Evolutionary conservation across 2,797 vertebrate species (phyloP).

Genomic region (Neosalanx taihuensis): DNA sequence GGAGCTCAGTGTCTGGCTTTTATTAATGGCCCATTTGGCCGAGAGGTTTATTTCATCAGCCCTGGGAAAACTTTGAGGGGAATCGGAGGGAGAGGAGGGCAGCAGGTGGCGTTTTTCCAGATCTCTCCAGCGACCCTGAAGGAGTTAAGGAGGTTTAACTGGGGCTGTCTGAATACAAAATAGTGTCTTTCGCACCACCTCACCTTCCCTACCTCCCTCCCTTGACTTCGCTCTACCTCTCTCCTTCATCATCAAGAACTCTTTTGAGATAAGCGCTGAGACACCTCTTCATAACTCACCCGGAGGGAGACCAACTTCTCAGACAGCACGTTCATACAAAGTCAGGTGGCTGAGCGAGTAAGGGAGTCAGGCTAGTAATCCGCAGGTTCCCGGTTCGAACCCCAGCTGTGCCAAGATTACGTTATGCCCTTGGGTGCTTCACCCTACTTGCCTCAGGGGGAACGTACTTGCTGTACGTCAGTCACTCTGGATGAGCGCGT

Average conservation of each 20-base stretch:
- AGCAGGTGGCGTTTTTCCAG: too few species aligned
- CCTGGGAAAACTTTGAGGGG: slow-evolving; percentile 2
- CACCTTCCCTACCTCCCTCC: background rate
- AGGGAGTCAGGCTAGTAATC: too few species aligned
- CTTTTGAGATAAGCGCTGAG: background rate
- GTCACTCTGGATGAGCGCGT: too few species aligned
- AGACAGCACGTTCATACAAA: background rate
- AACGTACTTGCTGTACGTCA: too few species aligned
- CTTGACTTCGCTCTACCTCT: background rate
- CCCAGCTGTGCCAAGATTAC: too few species aligned
- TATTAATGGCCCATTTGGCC: slow-evolving; percentile 56
- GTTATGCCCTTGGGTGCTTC: too few species aligned
- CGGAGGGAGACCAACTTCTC: slow-evolving; percentile 3
- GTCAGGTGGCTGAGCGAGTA: too few species aligned
- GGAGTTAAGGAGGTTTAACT: background rate
- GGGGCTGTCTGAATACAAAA: too few species aligned
- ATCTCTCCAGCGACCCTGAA: background rate
- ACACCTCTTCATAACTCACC: slow-evolving; percentile 17
- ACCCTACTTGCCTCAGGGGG: too few species aligned
- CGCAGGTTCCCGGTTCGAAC: too few species aligned
- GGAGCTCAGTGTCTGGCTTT: slow-evolving; percentile 49
- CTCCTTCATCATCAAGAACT: background rate
- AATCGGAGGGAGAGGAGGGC: background rate
- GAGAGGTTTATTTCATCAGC: slow-evolving; percentile 20
- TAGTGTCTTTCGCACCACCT: background rate